phyloP scores from a whole-genome alignment of 2,797 vertebrate species.

The Phalanger gymnotis region DNA sequence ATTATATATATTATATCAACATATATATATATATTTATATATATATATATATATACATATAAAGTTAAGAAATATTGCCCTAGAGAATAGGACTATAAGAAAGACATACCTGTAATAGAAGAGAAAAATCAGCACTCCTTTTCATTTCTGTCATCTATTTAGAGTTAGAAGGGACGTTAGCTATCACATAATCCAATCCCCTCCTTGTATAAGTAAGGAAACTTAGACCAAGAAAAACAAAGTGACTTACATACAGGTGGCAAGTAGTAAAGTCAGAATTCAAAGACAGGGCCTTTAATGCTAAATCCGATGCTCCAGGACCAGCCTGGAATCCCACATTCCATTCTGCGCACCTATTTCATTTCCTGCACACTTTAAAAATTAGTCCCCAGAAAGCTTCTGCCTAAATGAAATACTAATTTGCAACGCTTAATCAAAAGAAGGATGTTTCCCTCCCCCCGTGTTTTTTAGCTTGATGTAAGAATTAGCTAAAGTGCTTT shows the following conservation, averaged over 20 bases:
- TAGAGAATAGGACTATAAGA: background rate
- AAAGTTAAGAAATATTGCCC: background rate
- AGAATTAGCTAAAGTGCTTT: slow-evolving; percentile 61
- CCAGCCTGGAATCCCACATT: background rate
- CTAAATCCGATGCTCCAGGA: background rate
- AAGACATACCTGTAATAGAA: background rate
- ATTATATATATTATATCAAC: no score
- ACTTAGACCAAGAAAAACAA: background rate
- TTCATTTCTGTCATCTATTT: background rate
- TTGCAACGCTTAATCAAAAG: slow-evolving; percentile 66
- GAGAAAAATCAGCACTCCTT: background rate
- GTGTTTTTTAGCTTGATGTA: slow-evolving; percentile 51
- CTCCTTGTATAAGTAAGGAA: background rate
- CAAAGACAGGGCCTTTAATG: background rate
- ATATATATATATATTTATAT: no score
- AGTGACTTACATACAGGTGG: background rate
- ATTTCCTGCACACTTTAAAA: slow-evolving; percentile 41
- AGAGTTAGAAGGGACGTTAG: background rate
- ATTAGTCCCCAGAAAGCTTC: slow-evolving; percentile 66
- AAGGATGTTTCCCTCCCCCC: slow-evolving; percentile 6
- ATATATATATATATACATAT: no score
- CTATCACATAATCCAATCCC: background rate
- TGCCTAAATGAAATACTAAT: slow-evolving; percentile 65
- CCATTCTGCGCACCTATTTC: slow-evolving; percentile 38
- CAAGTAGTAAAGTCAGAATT: background rate